Conservation (phyloP, 2,797 vertebrate genomes). For the Numenius phaeopus region DNA sequence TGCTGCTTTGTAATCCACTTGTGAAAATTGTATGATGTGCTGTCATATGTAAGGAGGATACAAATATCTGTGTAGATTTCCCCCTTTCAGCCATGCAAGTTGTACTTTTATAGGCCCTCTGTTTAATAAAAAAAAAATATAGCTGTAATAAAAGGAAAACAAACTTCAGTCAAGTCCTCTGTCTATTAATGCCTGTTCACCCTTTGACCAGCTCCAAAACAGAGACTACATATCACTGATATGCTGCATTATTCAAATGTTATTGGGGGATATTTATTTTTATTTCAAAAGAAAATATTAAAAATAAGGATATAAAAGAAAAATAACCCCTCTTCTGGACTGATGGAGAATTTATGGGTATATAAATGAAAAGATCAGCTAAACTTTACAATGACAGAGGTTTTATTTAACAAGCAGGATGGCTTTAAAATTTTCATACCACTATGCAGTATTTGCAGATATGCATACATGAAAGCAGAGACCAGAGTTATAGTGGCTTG, state of each 20-base stretch:
- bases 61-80: not conserved
- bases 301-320: slow-evolving; percentile 12
- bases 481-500: not conserved
- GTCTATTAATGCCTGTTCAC: not conserved
- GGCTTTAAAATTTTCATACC: slow-evolving; percentile 3
- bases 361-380: slow-evolving; percentile 17
- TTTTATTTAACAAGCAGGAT: slow-evolving; percentile 6
- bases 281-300: slow-evolving; percentile 10
- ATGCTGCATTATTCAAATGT: not conserved
- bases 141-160: not conserved
- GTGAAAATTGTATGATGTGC: not conserved
- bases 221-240: not conserved
- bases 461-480: not conserved
- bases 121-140: not conserved
- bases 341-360: not conserved
- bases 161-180: not conserved
- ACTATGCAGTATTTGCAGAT: not conserved
- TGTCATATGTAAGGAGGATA: not conserved
- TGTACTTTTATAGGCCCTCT: not conserved
- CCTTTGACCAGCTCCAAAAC: not conserved
- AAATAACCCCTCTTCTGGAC: not conserved
- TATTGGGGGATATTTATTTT: not conserved
- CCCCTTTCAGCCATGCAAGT: not conserved
- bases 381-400: not conserved
- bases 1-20: not conserved